Conservation (phyloP, 2,888 invertebrate genomes). For the Brassicogethes aeneus region DNA sequence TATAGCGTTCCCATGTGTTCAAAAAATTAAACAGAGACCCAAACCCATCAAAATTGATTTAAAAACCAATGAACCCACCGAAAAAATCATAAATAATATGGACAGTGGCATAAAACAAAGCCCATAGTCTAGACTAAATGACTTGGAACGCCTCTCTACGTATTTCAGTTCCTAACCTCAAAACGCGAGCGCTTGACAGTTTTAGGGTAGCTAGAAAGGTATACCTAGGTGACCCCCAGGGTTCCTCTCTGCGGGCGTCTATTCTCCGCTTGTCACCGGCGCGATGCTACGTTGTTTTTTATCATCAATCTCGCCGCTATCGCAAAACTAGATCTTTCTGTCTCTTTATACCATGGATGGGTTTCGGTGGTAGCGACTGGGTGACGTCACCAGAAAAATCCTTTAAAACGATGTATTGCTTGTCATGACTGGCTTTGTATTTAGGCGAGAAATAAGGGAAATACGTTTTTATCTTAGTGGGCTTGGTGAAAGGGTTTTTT, state of each 20-base stretch:
- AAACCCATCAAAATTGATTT: not conserved
- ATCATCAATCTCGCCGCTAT: not conserved
- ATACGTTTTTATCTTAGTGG: too few relatives aligned
- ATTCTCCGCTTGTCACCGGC: constrained; percentile 27
- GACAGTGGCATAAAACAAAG: not conserved
- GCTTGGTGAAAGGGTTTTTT: too few relatives aligned
- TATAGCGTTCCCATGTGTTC: too few relatives aligned
- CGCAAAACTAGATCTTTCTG: not conserved
- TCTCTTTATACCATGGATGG: too few relatives aligned
- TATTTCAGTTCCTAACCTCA: too few relatives aligned
- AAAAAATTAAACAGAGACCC: too few relatives aligned
- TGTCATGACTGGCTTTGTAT: too few relatives aligned
- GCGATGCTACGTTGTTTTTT: constrained; percentile 6
- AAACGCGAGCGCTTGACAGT: not conserved
- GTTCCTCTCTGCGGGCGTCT: constrained; percentile 20
- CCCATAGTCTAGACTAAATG: not conserved
- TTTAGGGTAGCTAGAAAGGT: not conserved
- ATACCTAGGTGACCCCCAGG: constrained; percentile 14
- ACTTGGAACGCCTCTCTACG: not conserved
- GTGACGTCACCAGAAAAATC: too few relatives aligned
- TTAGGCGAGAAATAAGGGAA: too few relatives aligned
- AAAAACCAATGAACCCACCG: not conserved
- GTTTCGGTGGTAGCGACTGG: too few relatives aligned
- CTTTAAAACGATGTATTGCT: too few relatives aligned
- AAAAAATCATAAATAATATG: not conserved